phyloP scores from a whole-genome alignment of 2,797 vertebrate species.

The Melanotaenia parkinsoni region DNA sequence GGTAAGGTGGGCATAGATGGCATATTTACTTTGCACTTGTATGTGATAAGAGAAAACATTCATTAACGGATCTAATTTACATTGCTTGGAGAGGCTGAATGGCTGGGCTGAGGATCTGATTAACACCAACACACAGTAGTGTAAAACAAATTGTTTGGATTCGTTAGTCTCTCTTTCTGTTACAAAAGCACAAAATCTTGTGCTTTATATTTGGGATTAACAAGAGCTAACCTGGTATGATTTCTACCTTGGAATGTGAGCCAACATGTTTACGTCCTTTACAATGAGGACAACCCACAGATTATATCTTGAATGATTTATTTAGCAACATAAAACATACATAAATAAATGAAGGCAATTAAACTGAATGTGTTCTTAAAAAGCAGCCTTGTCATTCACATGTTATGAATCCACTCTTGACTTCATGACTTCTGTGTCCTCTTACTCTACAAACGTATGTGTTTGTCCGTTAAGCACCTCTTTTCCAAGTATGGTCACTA shows the following conservation, averaged over 20 bases:
- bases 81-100: slow-evolving; percentile 63
- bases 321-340: neutral
- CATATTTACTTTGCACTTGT: slow-evolving; percentile 83
- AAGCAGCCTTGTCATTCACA: neutral
- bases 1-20: slow-evolving; percentile 90
- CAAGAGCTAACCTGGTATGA: neutral
- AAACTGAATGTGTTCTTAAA: neutral
- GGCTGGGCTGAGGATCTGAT: slow-evolving; percentile 38
- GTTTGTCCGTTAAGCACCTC: slow-evolving; percentile 74
- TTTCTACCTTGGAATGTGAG: too few relatives aligned
- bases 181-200: neutral
- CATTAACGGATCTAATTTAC: slow-evolving; percentile 89
- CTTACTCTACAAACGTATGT: slow-evolving; percentile 45
- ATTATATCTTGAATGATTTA: too few relatives aligned
- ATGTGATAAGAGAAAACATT: slow-evolving; percentile 90
- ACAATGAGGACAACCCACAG: too few relatives aligned
- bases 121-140: slow-evolving; percentile 34
- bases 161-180: slow-evolving; percentile 3
- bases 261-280: too few relatives aligned
- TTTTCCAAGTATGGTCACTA: slow-evolving; percentile 94
- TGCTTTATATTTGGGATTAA: too few relatives aligned
- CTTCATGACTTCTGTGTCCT: slow-evolving; percentile 13
- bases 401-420: neutral
- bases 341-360: neutral
- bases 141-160: slow-evolving; percentile 17